A percentile compares a stretch with the other conserved stretches of the same genome.
These are phyloP conservation scores for Dendronephthya gigantea DNA, from an alignment of 64 coral and sea anemone genomes.

Conservation along the genomic window DNA sequence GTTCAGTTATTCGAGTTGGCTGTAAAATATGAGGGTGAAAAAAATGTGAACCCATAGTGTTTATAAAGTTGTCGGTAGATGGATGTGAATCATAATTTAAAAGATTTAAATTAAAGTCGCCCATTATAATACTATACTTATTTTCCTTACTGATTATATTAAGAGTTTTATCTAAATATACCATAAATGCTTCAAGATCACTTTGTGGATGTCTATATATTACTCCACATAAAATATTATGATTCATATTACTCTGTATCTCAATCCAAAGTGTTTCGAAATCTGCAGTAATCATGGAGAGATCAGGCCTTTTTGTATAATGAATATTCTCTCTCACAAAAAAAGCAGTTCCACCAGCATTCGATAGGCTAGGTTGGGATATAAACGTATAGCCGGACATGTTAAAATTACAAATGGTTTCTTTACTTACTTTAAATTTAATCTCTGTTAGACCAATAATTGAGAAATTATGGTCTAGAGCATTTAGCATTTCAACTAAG, in stretches of 20 bases:
- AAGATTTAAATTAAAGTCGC: no score
- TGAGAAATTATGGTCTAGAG: neutral
- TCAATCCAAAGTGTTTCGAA: neutral
- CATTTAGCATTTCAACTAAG: neutral
- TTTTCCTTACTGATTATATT: neutral
- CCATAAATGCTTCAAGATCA: conserved; percentile 9
- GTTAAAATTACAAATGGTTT: neutral
- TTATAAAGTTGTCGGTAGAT: neutral
- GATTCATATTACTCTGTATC: neutral
- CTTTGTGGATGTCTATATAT: conserved; percentile 6
- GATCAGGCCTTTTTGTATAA: neutral
- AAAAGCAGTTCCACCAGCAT: neutral
- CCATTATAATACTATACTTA: conserved; percentile 11
- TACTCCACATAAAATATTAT: neutral
- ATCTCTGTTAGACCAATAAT: neutral
- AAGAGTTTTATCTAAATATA: neutral
- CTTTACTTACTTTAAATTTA: neutral
- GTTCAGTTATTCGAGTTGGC: neutral
- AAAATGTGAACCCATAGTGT: neutral
- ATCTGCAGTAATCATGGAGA: neutral
- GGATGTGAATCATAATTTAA: no score
- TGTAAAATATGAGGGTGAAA: neutral
- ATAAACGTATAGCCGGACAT: neutral
- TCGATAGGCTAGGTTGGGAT: neutral
- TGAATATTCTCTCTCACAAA: neutral